These are phyloP conservation scores for Caranx melampygus DNA, from an alignment of 2,113 vertebrate species.

Conservation along the genomic window DNA sequence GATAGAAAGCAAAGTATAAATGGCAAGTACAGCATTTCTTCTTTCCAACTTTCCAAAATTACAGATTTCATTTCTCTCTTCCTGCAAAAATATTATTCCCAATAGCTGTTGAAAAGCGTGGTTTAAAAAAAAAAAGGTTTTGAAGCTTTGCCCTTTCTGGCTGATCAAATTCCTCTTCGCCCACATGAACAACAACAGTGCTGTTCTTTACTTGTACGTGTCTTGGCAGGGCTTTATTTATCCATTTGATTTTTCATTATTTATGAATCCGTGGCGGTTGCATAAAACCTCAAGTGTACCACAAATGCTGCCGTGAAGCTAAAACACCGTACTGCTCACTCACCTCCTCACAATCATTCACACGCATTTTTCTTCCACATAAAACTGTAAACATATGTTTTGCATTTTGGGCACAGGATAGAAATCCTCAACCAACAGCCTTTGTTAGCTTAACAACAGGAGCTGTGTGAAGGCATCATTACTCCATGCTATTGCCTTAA, in stretches of 20 bases:
- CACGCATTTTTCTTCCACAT: not conserved
- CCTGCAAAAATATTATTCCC: not conserved
- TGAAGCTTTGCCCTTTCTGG: not conserved
- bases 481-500: not conserved
- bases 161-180: not conserved
- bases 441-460: not conserved
- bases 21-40: not conserved
- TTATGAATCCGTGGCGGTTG: not conserved
- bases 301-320: not conserved
- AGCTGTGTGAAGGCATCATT: not conserved
- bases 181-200: not conserved
- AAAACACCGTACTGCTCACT: not conserved
- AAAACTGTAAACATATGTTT: not conserved
- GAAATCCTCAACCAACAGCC: not conserved
- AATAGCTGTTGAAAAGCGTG: not conserved
- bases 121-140: too few relatives aligned
- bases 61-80: not conserved
- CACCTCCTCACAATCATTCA: not conserved
- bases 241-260: constrained; percentile 13
- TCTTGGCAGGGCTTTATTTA: constrained; percentile 2
- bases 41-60: not conserved
- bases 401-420: not conserved
- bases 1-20: not conserved
- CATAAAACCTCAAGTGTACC: not conserved
- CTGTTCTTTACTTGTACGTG: not conserved